Evolutionary conservation across 2,888 invertebrate genomes (phyloP), one percentile per base, ranked within the genome.

Genomic region (Notodonta ziczac): DNA sequence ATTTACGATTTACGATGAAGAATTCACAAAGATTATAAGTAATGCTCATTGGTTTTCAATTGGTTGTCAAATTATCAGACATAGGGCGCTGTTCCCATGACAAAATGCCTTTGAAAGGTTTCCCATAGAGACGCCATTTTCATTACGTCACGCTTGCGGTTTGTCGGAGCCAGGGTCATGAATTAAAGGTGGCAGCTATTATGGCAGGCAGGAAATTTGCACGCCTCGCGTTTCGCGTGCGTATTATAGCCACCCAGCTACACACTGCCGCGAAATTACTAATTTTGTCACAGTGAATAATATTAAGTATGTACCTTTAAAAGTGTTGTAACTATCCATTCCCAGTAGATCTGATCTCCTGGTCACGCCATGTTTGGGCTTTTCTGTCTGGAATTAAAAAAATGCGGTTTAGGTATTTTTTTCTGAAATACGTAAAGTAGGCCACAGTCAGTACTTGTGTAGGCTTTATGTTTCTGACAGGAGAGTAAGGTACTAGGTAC

Each of bases 131-230:
- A 72, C 81, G 77, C 78, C 54, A 54, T 54, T 54, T 86, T 85
- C 82, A 86, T 86, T 84, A 84, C 72, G 83, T 85, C 83, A 84
- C 81, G 78, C 74, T 72, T 74, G 76, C 68, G 69, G 85, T 86
- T 81, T 78, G 83, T 82, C 80, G 80, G 81, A 69, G 70, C 76
- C 56, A 56, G 44, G 86, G 83, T 76, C 83, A 83, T 87, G 87
- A 88, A 88, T 88, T 87, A 85, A 35, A 84, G 85, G 82, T 79
- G 76, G 76, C 76, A 71, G 71, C 79, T 85, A 86, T 88, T 87
- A 88, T 77, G 67, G 72, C 65, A 84, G 87, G 83, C 88, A 86
- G 87, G 87, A 87, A 87, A 88, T 88, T 88, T 86, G 85, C 86
- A 83, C 80, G 77, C 77, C 73, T 65, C 76, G 76, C 77, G 72